Base-by-base conservation (phyloP, 2,888 invertebrate genomes). In the Serripes groenlandicus region DNA sequence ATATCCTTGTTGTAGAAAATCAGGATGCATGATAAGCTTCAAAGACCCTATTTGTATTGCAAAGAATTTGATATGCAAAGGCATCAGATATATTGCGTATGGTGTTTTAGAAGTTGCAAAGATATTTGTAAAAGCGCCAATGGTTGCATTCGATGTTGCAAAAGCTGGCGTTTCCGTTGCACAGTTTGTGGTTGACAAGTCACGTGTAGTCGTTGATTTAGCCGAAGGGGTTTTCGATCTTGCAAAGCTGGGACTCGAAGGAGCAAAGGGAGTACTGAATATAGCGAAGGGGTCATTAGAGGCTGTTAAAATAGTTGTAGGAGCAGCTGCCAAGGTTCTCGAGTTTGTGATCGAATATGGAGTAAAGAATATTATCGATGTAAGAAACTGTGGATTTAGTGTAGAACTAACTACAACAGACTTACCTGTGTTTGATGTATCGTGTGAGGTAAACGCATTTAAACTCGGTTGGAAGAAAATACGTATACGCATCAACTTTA, bases 381-480 rank as follows among this genome's bases (percentile, higher is more conserved):
- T 86, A 3, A 66, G 58, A 60, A 83, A 86, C 30, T 86, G 86
- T 75, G 81, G 83, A 0, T 86, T 83, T 70, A 71, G 79, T 37
- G 28, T 86, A 28, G 69, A 83, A 72, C 35, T 86, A 21, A 75
- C 79, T n/a, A 81, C 78, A 18, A 68, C 28, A n/a, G 79, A 79
- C 35, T 52, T 73, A 4, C 76, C 76, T 1, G 70, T 83, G 0
- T 83, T 83, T 66, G 79, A 78, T 28, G 81, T 86, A 0, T 75
- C 42, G 15, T 86, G 86, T 58, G 86, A 86, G 9, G 81, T 86
- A 5, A 79, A 86, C 28, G 79, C 79, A 28, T 83, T 83, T 26
- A 72, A 73, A 32, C 34, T 76, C 2, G 83, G 83, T 18, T 83
- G 78, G 75, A 79, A 64, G 37, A 62, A 18, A 49, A 56, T 83